Base-by-base conservation (phyloP, 2,888 invertebrate genomes). In the Drosophila birchii region DNA sequence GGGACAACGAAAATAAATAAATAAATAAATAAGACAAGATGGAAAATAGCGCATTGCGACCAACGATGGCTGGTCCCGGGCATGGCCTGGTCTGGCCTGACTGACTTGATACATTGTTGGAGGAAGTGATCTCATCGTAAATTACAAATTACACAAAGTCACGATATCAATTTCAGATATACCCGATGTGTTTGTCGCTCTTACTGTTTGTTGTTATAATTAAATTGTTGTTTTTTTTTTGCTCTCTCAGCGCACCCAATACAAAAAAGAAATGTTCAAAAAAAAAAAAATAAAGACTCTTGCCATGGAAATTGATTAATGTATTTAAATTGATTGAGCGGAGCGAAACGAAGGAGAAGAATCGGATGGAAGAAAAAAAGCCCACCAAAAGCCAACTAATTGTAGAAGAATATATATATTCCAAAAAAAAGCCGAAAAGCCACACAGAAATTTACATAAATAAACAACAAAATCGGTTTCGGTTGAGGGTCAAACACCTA, bases 101-200 rank as follows among this genome's bases (percentile, higher is more conserved):
- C 49, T 45, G 64, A 62, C 64, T 58, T 76, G 82, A 78, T 75
- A 80, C 87, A 78, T 80, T 76, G 81, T 78, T 79, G 79, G 74
- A 86, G 88, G 90, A 88, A 89, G 89, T 88, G 90, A 88, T 90
- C 90, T 88, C 90, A 90, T 89, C 90, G 90, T 79, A 89, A 90
- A 88, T 87, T 88, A 89, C 89, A 89, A 89, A 88, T 89, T 89
- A 88, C 89, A 88, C 84, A 90, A 76, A 90, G 88, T 90, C 90
- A 88, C 88, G 88, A 88, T 90, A 90, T 87, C 89, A 86, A 89
- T 88, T 90, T 86, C 86, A 83, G 88, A 89, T 88, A 83, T 72
- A 64, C 64, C 76, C 80, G 77, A 82, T 60, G 59, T 66, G 59
- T 59, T 74, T 66, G 70, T 70, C 78, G 75, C 80, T 73, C 47